A percentile compares a stretch with the other conserved stretches of the same genome.
Conservation (phyloP, 2,113 vertebrate species). For the Balaeniceps rex region DNA sequence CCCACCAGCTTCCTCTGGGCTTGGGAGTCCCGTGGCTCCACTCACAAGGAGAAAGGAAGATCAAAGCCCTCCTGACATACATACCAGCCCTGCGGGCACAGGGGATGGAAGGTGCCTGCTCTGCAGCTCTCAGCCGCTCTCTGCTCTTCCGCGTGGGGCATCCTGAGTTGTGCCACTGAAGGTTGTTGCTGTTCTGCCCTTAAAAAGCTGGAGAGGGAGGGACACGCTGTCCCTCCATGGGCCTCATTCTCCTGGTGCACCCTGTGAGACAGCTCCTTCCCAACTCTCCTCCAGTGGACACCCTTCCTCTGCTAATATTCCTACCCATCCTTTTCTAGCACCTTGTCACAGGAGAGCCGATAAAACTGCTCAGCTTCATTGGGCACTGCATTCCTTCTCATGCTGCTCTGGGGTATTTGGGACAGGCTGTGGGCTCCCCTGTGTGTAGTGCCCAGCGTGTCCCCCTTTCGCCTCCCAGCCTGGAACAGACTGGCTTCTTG, state of each 20-base stretch:
- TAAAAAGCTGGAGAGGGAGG: neutral
- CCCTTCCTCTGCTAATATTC: neutral
- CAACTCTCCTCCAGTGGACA: neutral
- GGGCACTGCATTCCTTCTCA: neutral
- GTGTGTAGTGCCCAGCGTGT: neutral
- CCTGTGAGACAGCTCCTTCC: neutral
- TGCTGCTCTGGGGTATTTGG: neutral
- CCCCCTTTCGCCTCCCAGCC: neutral
- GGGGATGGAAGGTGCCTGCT: neutral
- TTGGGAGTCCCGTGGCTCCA: neutral
- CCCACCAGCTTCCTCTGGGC: neutral
- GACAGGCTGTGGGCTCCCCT: neutral
- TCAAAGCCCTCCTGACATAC: neutral
- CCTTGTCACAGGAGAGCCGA: neutral
- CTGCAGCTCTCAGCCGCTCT: neutral
- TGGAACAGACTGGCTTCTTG: neutral
- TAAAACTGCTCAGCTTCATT: neutral
- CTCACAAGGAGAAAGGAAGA: neutral
- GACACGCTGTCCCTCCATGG: neutral
- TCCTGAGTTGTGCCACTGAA: neutral
- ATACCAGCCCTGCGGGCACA: neutral
- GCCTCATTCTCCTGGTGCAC: neutral
- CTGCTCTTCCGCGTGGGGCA: neutral
- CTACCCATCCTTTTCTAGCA: neutral
- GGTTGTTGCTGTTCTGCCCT: neutral